phyloP scores from a whole-genome alignment of 2,888 invertebrate genomes.

The Oxyscelio sp. region DNA sequence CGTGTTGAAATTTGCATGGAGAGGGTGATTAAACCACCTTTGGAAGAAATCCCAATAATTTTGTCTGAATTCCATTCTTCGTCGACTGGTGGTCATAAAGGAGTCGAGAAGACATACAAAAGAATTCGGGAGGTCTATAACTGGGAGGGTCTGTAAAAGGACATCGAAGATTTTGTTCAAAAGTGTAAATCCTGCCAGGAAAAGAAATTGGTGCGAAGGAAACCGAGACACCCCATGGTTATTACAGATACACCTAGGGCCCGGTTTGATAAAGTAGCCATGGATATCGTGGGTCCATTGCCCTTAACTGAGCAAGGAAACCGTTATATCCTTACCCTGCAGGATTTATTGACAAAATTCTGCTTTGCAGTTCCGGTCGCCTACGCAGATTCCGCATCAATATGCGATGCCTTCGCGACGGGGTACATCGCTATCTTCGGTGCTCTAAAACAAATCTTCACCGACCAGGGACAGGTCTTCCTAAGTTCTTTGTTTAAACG shows the following conservation, averaged over 20 bases:
- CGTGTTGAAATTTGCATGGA: no score
- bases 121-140: no score
- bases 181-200: no score
- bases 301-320: not conserved
- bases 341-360: not conserved
- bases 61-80: no score
- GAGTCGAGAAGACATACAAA: no score
- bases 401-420: conserved; percentile 69
- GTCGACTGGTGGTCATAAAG: no score
- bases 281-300: conserved; percentile 13
- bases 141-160: no score
- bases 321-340: not conserved
- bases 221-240: conserved; percentile 12
- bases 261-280: conserved; percentile 1
- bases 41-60: no score
- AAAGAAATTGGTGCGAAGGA: not conserved
- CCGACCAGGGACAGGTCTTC: conserved; percentile 77
- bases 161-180: no score
- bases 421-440: conserved; percentile 71
- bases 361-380: not conserved
- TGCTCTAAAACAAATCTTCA: conserved; percentile 60
- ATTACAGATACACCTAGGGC: conserved; percentile 10
- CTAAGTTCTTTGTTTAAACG: not conserved
- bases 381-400: not conserved
- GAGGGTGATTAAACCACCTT: no score